Evolutionary conservation across 1,140 invertebrate genomes (phyloP).

Genomic region (Drosophila saltans): DNA sequence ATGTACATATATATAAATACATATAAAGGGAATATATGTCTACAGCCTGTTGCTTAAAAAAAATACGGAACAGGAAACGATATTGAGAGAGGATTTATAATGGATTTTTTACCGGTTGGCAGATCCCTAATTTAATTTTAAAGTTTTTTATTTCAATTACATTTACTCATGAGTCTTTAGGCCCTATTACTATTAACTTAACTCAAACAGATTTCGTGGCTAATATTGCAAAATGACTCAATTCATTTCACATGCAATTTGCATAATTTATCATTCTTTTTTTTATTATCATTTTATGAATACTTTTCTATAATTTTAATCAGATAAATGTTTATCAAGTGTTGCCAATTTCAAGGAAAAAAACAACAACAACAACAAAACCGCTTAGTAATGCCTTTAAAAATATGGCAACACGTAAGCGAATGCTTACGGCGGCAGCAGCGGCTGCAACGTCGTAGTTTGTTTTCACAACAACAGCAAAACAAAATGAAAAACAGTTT

Average conservation of each 20-base stretch:
- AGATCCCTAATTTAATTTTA: no score
- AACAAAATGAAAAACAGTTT: constrained; percentile 59
- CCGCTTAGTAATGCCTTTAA: constrained; percentile 81
- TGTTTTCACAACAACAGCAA: constrained; percentile 68
- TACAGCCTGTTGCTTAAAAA: no score
- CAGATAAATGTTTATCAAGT: constrained; percentile 74
- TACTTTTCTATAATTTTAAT: constrained; percentile 52
- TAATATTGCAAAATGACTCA: not conserved
- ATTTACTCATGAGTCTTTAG: not conserved
- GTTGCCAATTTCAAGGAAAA: constrained; percentile 56
- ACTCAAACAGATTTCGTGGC: not conserved
- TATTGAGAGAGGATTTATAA: no score
- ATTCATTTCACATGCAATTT: constrained; percentile 10
- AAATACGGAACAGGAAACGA: no score
- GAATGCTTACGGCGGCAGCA: not conserved
- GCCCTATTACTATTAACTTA: no score
- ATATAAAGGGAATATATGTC: no score
- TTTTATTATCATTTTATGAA: not conserved
- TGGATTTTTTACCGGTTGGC: no score
- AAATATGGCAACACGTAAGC: constrained; percentile 82
- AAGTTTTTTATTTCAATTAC: not conserved
- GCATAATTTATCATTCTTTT: not conserved
- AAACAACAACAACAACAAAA: constrained; percentile 57
- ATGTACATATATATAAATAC: no score
- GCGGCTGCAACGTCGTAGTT: constrained; percentile 53